Percentiles rank a stretch among this genome's conserved stretches.
Conservation (phyloP, 2,797 vertebrate species). For the Eospalax fontanierii region DNA sequence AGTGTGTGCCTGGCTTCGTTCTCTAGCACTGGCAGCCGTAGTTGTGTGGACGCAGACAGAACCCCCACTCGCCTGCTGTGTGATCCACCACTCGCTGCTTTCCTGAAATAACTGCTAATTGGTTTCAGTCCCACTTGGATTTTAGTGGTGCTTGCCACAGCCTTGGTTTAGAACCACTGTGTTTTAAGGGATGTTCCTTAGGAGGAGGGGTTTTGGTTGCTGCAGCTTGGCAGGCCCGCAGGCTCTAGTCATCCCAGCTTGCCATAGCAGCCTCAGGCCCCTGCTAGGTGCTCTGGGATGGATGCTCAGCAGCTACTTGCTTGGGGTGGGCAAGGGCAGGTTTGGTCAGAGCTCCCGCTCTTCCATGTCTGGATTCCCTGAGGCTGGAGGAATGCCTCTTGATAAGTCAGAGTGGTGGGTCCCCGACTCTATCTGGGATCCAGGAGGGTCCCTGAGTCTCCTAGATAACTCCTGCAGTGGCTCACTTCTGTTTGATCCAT, state of each 20-base stretch:
- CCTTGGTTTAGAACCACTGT: constrained; percentile 60
- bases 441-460: background rate
- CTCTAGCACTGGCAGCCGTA: background rate
- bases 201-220: background rate
- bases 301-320: constrained; percentile 14
- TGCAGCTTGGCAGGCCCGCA: constrained; percentile 35
- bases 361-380: background rate
- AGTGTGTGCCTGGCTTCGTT: constrained; percentile 13
- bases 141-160: constrained; percentile 69
- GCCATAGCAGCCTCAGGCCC: background rate
- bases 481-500: background rate
- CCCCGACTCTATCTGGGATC: background rate
- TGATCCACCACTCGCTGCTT: constrained; percentile 48
- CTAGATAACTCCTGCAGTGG: background rate
- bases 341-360: constrained; percentile 35
- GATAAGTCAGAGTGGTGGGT: background rate
- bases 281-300: background rate
- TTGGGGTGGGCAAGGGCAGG: background rate
- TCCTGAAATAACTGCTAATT: constrained; percentile 79
- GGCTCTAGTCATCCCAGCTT: background rate
- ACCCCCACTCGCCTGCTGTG: constrained; percentile 60
- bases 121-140: constrained; percentile 67
- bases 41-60: constrained; percentile 67
- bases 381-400: background rate
- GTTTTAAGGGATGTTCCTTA: constrained; percentile 41